These are phyloP conservation scores for Chamaea fasciata DNA, from an alignment of 2,113 vertebrate genomes.

Conservation along the genomic window DNA sequence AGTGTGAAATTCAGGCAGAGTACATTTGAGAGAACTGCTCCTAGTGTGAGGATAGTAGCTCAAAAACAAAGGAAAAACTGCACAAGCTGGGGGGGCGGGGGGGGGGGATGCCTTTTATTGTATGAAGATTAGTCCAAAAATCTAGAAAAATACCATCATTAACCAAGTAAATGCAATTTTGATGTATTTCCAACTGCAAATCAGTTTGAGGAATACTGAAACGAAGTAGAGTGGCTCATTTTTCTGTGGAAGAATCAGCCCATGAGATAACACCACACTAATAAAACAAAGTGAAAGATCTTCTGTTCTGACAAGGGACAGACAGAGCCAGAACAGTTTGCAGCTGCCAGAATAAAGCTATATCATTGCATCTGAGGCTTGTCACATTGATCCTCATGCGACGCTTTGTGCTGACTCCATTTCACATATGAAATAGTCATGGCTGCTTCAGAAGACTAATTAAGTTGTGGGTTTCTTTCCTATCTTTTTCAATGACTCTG, in stretches of 20 bases:
- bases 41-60: background rate
- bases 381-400: background rate
- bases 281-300: background rate
- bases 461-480: background rate
- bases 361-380: background rate
- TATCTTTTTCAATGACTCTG: background rate
- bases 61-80: background rate
- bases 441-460: background rate
- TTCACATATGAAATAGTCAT: background rate
- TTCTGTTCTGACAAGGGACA: background rate
- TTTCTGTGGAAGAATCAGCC: background rate
- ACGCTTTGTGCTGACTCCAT: background rate
- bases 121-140: background rate
- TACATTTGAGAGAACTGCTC: background rate
- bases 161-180: background rate
- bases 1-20: background rate
- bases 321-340: background rate
- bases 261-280: background rate
- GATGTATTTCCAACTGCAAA: background rate
- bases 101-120: background rate
- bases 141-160: background rate
- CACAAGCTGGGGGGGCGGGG: accelerated
- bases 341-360: background rate
- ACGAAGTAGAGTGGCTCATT: background rate
- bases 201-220: background rate